A percentile compares a stretch with the other conserved stretches of the same genome.
Evolutionary conservation across 1,140 invertebrate species (phyloP).

Genomic region (Pollicipes pollicipes): DNA sequence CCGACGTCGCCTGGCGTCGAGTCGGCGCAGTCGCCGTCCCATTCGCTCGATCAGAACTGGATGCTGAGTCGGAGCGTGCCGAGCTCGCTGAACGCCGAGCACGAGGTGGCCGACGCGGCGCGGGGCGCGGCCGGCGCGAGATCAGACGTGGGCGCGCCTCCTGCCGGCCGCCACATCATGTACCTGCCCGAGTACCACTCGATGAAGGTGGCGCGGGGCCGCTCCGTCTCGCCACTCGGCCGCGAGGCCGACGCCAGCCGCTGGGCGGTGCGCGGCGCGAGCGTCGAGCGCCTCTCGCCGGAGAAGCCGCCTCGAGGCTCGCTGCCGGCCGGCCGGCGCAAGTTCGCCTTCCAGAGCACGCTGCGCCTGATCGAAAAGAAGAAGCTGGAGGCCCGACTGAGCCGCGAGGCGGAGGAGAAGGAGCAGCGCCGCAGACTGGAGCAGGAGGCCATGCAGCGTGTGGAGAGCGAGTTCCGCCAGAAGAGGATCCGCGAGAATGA

Average conservation of each 20-base stretch:
- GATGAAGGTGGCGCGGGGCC: constrained; percentile 16
- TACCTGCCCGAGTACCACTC: constrained; percentile 49
- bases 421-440: constrained; percentile 51
- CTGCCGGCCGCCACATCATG: constrained; percentile 38
- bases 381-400: constrained; percentile 49
- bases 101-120: not conserved
- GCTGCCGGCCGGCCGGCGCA: not conserved
- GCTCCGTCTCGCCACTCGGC: not conserved
- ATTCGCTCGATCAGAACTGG: not conserved
- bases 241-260: not conserved
- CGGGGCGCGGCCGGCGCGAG: too few species aligned
- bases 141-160: too few species aligned
- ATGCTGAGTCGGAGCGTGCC: not conserved
- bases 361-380: constrained; percentile 54
- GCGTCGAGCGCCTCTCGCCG: not conserved
- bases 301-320: not conserved
- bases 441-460: constrained; percentile 23
- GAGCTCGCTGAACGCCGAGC: not conserved
- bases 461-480: constrained; percentile 21
- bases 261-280: not conserved
- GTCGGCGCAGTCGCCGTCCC: not conserved
- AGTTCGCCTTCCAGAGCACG: constrained; percentile 62
- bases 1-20: too few species aligned
- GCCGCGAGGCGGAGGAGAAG: constrained; percentile 51
- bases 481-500: constrained; percentile 21